Base-by-base conservation (phyloP, 2,113 vertebrate genomes). In the Geococcyx californianus region DNA sequence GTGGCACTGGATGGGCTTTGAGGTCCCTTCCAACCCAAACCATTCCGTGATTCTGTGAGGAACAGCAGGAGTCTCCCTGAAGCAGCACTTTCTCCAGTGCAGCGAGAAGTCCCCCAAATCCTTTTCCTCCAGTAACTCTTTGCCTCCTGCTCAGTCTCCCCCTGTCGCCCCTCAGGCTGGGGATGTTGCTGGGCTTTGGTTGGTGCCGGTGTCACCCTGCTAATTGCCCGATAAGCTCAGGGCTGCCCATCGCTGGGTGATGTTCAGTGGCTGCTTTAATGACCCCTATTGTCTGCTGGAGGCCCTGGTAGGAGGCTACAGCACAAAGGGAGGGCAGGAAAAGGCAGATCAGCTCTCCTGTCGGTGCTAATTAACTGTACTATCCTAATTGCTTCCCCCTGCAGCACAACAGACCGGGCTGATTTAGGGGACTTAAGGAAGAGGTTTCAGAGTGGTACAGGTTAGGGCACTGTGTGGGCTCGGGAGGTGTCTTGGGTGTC, bases 101-200 rank as follows among this genome's bases (percentile, higher is more conserved):
- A 63, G 6, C 63, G 5, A 9, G 29, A 29, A 63, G 9, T 10
- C 23, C 34, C 44, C 15, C 55, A 33, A 7, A 7, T 20, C 1
- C 25, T 55, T 55, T 21, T 52, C 14, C 31, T 29, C 0, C 23
- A 16, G 33, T 16, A 44, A n/a, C 23, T 36, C 74, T 24, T 15
- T 13, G 55, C 31, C 25, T 73, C 66, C 33, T 36, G 31, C 38
- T 73, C 28, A 3, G 29, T 33, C 10, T 49, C 59, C 45, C 63
- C 14, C 0, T 38, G 72, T 47, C 49, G 33, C 0, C 60, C 40
- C 45, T 49, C 34, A 5, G 47, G 52, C 63, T 59, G n/a, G n/a
- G n/a, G n/a, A n/a, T n/a, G n/a, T n/a, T n/a, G n/a, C n/a, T n/a
- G n/a, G n/a, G n/a, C n/a, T 73, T 58, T 91, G 45, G 69, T 86